These are phyloP conservation scores for Pundamilia nyererei DNA, from an alignment of 2,113 vertebrate genomes.

Conservation along the genomic window DNA sequence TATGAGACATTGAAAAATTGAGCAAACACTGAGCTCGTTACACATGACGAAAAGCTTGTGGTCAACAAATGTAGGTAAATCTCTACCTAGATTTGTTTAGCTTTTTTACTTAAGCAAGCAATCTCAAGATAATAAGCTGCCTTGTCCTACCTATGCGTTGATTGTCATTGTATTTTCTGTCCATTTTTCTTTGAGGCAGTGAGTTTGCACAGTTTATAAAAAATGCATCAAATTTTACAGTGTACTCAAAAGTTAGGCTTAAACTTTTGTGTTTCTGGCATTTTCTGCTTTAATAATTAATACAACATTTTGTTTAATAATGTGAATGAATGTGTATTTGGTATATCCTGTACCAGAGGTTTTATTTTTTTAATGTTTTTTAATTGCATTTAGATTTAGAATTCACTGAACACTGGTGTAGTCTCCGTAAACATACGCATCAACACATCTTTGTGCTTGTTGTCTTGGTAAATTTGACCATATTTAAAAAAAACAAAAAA, in stretches of 20 bases:
- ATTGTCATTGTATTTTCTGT: neutral
- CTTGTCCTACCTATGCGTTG: neutral
- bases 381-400: neutral
- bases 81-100: neutral
- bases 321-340: neutral
- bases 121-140: neutral
- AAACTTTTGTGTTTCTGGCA: neutral
- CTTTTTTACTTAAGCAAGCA: neutral
- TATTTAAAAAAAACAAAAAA: rapidly evolving
- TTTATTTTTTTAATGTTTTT: neutral
- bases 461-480: neutral
- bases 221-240: neutral
- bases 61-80: neutral
- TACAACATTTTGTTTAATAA: neutral
- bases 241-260: neutral
- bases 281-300: neutral
- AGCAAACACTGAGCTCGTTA: neutral
- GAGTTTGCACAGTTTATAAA: neutral
- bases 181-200: neutral
- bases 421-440: neutral
- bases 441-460: neutral
- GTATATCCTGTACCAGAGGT: neutral
- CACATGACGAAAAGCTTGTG: neutral
- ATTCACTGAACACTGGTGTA: neutral
- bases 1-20: neutral